phyloP scores from a whole-genome alignment of 2,888 invertebrate genomes.

The Coelinius sp. region DNA sequence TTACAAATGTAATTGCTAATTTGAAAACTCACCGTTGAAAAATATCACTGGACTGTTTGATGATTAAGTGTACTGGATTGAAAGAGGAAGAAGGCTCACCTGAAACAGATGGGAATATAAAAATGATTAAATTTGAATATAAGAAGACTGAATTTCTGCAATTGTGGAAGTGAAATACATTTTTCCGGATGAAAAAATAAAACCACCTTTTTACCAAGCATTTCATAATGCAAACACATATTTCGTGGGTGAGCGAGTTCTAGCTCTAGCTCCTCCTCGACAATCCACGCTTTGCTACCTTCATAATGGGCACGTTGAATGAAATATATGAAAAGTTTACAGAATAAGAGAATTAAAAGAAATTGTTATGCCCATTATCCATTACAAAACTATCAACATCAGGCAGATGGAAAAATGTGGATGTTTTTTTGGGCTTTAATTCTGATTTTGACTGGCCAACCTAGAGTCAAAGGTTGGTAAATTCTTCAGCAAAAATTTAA shows the following conservation, averaged over 20 bases:
- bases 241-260: slow-evolving; percentile 40
- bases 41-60: background rate
- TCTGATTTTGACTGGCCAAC: too few species aligned
- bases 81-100: slow-evolving; percentile 1
- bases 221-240: slow-evolving; percentile 57
- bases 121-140: background rate
- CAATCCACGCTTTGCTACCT: slow-evolving; percentile 27
- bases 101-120: slow-evolving; percentile 9
- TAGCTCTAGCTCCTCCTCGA: background rate
- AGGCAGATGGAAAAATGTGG: too few species aligned
- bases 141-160: too few species aligned
- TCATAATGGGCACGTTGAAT: slow-evolving; percentile 17
- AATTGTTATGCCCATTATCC: too few species aligned
- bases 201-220: slow-evolving; percentile 53
- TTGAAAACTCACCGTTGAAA: background rate
- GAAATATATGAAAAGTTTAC: too few species aligned
- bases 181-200: slow-evolving; percentile 54
- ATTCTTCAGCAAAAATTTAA: too few species aligned
- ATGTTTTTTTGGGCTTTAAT: too few species aligned
- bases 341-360: too few species aligned
- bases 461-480: too few species aligned
- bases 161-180: background rate
- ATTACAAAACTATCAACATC: too few species aligned
- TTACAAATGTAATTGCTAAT: background rate
- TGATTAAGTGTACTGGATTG: background rate